Evolutionary conservation across 2,113 vertebrate species (phyloP).

Genomic region (Morphnarchus princeps): DNA sequence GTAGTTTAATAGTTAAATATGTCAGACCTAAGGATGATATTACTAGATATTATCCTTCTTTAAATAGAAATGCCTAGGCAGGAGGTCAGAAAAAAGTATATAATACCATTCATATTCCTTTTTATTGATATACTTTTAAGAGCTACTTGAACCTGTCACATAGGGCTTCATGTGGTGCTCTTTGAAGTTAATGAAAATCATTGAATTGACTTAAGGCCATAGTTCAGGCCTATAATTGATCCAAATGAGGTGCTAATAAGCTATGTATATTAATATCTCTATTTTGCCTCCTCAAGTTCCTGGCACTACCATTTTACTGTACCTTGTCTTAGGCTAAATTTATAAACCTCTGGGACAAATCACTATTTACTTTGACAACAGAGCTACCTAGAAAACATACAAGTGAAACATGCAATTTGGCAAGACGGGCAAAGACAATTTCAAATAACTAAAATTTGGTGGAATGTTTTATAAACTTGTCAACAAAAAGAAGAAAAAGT

Average conservation of each 20-base stretch:
- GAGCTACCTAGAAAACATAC: not conserved
- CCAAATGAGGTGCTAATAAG: not conserved
- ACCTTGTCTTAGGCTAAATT: not conserved
- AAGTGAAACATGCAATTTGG: not conserved
- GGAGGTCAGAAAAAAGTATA: not conserved
- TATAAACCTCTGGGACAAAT: not conserved
- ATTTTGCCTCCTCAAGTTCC: not conserved
- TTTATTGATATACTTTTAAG: not conserved
- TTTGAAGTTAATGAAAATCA: not conserved
- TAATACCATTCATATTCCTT: not conserved
- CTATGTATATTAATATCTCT: not conserved
- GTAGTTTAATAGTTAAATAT: not conserved
- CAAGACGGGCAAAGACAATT: not conserved
- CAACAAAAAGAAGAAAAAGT: not conserved
- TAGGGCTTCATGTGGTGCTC: not conserved
- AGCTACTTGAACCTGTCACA: not conserved
- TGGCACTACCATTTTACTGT: not conserved
- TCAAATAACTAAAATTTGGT: not conserved
- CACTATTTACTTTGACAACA: not conserved
- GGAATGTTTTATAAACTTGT: not conserved
- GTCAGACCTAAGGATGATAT: not conserved
- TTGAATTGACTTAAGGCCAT: not conserved
- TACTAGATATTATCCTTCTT: not conserved
- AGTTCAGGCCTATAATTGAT: not conserved
- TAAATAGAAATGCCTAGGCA: not conserved